phyloP scores from a whole-genome alignment of 2,797 vertebrate genomes.

The Pangasius macronema region DNA sequence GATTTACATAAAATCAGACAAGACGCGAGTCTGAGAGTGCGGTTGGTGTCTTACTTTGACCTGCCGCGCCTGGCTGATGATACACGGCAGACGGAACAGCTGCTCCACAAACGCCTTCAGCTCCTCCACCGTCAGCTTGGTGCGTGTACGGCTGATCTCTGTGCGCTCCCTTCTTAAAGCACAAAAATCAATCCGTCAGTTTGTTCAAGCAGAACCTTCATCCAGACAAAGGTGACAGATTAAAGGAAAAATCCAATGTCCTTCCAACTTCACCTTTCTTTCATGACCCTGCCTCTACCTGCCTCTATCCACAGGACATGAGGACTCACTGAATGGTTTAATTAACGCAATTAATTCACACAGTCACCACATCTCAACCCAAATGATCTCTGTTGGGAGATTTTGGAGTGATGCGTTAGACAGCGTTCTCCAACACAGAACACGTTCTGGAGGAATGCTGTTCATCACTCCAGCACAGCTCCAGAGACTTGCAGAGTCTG shows the following conservation, averaged over 20 bases:
- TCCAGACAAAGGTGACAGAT: background rate
- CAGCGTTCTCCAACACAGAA: background rate
- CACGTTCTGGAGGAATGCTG: background rate
- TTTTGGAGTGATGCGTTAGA: background rate
- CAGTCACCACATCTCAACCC: background rate
- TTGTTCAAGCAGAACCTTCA: background rate
- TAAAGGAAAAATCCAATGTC: background rate
- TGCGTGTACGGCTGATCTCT: slow-evolving; percentile 83
- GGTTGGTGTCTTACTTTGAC: slow-evolving; percentile 82
- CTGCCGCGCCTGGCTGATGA: slow-evolving; percentile 94
- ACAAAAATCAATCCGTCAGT: slow-evolving; percentile 11
- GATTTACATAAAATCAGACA: background rate
- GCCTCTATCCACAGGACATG: background rate
- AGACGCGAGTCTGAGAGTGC: background rate
- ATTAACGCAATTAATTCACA: background rate
- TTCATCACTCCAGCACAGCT: background rate
- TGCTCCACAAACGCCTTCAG: slow-evolving; percentile 97
- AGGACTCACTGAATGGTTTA: background rate
- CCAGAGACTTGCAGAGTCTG: background rate
- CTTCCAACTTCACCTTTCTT: background rate
- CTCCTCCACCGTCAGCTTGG: slow-evolving; percentile 95
- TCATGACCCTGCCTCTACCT: background rate
- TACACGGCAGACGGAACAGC: slow-evolving; percentile 89
- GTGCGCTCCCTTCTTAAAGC: slow-evolving; percentile 78
- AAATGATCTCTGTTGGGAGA: background rate